Conservation (phyloP, 1,140 invertebrate species). For the Geopemphigus sp. region DNA sequence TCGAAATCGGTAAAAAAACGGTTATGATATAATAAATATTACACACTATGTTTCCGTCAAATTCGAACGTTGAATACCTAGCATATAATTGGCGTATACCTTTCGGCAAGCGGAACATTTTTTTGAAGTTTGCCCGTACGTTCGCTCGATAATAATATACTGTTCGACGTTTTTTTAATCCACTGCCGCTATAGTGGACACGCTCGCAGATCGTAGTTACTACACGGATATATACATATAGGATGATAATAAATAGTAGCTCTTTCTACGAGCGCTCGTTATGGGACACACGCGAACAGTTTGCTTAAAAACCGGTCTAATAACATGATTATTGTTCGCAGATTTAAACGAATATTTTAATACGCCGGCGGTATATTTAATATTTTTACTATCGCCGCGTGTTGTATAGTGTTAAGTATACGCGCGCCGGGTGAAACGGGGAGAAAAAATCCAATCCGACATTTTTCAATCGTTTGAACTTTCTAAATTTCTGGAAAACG, state of each 20-base stretch:
- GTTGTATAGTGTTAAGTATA: not conserved
- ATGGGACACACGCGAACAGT: slow-evolving; percentile 6
- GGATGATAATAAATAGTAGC: not conserved
- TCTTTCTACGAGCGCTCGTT: slow-evolving; percentile 4
- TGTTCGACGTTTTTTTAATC: too few species aligned
- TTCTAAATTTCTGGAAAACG: slow-evolving; percentile 31
- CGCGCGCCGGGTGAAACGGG: not conserved
- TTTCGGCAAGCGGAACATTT: too few species aligned
- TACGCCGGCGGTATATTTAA: not conserved
- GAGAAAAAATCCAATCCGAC: slow-evolving; percentile 6
- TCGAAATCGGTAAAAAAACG: too few species aligned
- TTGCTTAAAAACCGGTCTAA: slow-evolving; percentile 52
- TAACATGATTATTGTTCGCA: not conserved
- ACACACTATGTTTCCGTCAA: too few species aligned
- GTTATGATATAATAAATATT: too few species aligned
- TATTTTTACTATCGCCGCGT: too few species aligned
- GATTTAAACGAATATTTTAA: not conserved
- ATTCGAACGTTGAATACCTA: too few species aligned
- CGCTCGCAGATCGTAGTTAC: not conserved
- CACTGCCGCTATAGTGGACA: too few species aligned
- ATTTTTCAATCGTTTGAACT: not conserved
- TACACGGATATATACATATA: not conserved
- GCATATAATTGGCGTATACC: too few species aligned
- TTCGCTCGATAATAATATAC: too few species aligned
- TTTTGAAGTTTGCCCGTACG: too few species aligned